A percentile compares a stretch with the other conserved stretches of the same genome.
These are phyloP conservation scores for Phortica variegata DNA, from an alignment of 1,140 invertebrate species.

Conservation along the genomic window DNA sequence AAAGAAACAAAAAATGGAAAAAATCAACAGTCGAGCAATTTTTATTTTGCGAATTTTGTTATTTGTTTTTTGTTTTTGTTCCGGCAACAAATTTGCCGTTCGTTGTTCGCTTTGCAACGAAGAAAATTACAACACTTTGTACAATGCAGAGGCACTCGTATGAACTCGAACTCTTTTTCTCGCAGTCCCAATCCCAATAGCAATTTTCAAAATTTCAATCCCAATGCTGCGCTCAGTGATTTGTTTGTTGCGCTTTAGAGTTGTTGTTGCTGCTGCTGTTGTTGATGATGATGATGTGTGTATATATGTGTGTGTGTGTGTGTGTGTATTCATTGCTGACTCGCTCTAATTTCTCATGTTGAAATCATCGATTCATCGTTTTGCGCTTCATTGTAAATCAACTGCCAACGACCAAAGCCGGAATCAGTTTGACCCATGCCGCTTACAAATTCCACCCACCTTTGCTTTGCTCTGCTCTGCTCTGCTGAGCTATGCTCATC, in stretches of 20 bases:
- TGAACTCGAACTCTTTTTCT: too few species aligned
- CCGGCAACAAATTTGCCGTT: too few species aligned
- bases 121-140: conserved; percentile 39
- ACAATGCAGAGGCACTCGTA: too few species aligned
- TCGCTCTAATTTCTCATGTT: conserved; percentile 51
- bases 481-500: neutral
- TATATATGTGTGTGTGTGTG: too few species aligned
- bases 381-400: conserved; percentile 42
- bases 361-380: conserved; percentile 54
- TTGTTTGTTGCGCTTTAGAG: conserved; percentile 31
- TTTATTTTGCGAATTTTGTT: conserved; percentile 7
- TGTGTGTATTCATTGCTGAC: conserved; percentile 14
- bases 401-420: conserved; percentile 24
- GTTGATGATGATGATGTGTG: conserved; percentile 39
- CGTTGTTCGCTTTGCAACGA: conserved; percentile 6
- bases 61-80: too few species aligned
- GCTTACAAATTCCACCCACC: conserved; percentile 9
- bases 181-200: conserved; percentile 41
- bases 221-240: conserved; percentile 30
- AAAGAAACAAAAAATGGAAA: conserved; percentile 11
- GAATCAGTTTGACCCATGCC: conserved; percentile 7
- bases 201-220: conserved; percentile 49
- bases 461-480: neutral
- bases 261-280: conserved; percentile 15
- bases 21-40: conserved; percentile 28